A percentile compares a stretch with the other conserved stretches of the same genome.
Evolutionary conservation across 2,797 vertebrate genomes (phyloP).

Genomic region (Pseudochromis fuscus): DNA sequence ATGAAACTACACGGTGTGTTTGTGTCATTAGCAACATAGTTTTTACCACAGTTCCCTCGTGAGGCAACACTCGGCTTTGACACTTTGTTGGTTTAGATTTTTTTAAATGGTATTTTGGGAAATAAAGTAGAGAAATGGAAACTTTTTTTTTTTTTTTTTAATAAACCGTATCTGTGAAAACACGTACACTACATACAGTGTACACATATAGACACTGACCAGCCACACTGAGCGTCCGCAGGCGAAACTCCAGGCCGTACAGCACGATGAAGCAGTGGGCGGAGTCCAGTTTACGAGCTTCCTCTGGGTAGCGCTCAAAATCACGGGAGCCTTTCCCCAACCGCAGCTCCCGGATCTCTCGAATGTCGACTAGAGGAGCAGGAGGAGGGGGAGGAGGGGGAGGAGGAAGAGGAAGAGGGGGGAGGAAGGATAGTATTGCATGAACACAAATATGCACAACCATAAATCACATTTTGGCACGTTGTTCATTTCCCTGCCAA

Average conservation of each 20-base stretch:
- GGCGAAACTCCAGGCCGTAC: constrained; percentile 89
- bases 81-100: neutral
- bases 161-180: neutral
- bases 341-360: constrained; percentile 91
- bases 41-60: too few relatives aligned
- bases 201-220: constrained; percentile 77
- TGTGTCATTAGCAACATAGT: too few relatives aligned
- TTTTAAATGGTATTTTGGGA: neutral
- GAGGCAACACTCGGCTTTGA: too few relatives aligned
- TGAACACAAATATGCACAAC: constrained; percentile 73
- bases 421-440: constrained; percentile 68
- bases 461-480: constrained; percentile 72
- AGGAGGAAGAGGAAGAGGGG: constrained; percentile 17
- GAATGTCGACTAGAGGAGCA: constrained; percentile 86
- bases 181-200: constrained; percentile 30
- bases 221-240: constrained; percentile 87
- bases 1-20: neutral
- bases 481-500: constrained; percentile 58
- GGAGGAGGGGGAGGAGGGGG: constrained; percentile 6
- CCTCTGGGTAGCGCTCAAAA: constrained; percentile 91
- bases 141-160: too few relatives aligned
- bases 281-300: constrained; percentile 88
- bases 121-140: constrained; percentile 2
- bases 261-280: constrained; percentile 90
- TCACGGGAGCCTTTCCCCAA: constrained; percentile 90